Base-by-base conservation (phyloP, 2,797 vertebrate species). In the Garrulus glandarius region DNA sequence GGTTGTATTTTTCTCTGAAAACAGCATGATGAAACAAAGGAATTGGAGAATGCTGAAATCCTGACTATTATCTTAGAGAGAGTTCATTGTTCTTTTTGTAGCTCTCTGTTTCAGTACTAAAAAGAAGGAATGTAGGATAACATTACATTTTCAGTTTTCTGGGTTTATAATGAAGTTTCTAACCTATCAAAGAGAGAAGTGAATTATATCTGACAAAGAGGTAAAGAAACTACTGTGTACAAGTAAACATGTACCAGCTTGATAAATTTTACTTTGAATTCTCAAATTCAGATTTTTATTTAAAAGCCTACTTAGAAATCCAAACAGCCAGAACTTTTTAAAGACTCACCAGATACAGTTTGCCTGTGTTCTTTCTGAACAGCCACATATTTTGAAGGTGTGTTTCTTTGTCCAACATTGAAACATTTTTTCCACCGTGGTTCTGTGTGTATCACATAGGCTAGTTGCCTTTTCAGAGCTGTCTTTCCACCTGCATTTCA, bases 11-110 rank as follows among this genome's bases (percentile, higher is more conserved):
- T 84, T 52, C 34, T 67, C 74, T 94, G 77, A 67, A 91, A 87
- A 90, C 29, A 88, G 34, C 41, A 81, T 60, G 49, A 82, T 72
- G 39, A 92, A 90, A 87, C 34, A 94, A 90, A 88, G 34, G 47
- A 80, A 65, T 49, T 55, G n/a, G 71, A 75, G 43, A 93, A 87
- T 39, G 37, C n/a, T 87, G 67, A 90, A 84, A 84, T 47, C 44
- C n/a, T 76, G 70, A 5, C 15, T 84, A 15, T 88, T 88, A 46
- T 60, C 52, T 84, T 92, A 75, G 71, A 87, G 57, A 81, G 59
- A 63, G 20, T 67, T 70, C 44, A 61, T 61, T 95, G 80, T 84
- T 95, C 72, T 20, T 76, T 92, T 94, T 43, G 9, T 27, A 90
- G 65, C 83, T 86, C 61, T 84, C 79, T 79, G 41, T 82, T 92